Evolutionary conservation across 2,113 vertebrate species (phyloP), one percentile per base, ranked within the genome.

Genomic region (Dissostichus mawsoni): DNA sequence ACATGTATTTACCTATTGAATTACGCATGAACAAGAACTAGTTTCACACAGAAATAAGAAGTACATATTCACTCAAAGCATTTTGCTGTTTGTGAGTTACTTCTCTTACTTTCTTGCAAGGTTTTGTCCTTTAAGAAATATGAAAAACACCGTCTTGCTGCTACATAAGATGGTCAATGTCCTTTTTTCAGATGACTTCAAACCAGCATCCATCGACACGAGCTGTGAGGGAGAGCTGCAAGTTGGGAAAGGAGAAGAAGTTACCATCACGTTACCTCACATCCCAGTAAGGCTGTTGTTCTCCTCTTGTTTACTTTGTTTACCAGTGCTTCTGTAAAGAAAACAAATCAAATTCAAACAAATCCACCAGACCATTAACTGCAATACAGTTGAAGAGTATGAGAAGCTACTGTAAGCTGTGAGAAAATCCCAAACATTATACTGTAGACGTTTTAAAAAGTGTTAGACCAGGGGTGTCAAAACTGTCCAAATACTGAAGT

Each of bases 171-270:
- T 7, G 5, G 36, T 36, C 50, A 0, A 1, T 70, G 18, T 11
- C 9, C 9, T 11, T 2, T 92, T 72, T 89, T 18, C 71, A 99
- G 98, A 99, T 96, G 98, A 99, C 80, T 99, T 99, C 93, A 99
- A 99, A 78, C 98, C 98, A 5, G 98, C 98, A 0, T 99, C 98
- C 0, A 99, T 99, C 63, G 98, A 99, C 79, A 99, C 98, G 0
- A 96, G 97, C 62, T 99, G 97, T 83, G 98, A 99, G 85, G 98
- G 98, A 44, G 97, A 99, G 62, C 96, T 99, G 25, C 97, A 99
- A 52, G 97, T 99, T 12, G 98, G 98, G 73, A 99, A 99, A 96
- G 98, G 98, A 88, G 98, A 99, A 76, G 98, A 99, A 88, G 98
- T 99, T 52, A 99, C 98, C 56, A 99, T 99, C 81, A 99, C 98